phyloP scores from a whole-genome alignment of 2,797 vertebrate genomes.

The Pelobates cultripes region DNA sequence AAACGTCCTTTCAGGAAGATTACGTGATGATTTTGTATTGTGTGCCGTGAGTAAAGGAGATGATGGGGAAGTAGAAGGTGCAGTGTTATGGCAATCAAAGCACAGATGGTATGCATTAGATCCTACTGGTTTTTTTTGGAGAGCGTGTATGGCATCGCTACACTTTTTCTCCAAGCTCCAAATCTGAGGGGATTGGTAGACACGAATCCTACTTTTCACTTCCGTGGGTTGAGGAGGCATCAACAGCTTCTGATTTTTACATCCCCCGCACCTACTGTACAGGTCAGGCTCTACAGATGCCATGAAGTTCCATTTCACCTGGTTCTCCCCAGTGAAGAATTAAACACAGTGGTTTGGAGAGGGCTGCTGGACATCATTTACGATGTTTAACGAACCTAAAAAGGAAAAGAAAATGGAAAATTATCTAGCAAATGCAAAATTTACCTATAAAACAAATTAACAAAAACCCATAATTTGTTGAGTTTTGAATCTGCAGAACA shows the following conservation, averaged over 20 bases:
- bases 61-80: neutral
- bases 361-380: neutral
- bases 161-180: constrained; percentile 67
- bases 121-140: constrained; percentile 61
- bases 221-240: constrained; percentile 44
- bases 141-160: constrained; percentile 60
- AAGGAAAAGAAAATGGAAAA: neutral
- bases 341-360: neutral
- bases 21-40: constrained; percentile 54
- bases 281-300: constrained; percentile 70
- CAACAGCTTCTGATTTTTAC: constrained; percentile 55
- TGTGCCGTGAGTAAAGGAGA: constrained; percentile 42
- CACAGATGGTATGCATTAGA: constrained; percentile 67
- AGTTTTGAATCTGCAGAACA: too few relatives aligned
- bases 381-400: constrained; percentile 2
- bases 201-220: constrained; percentile 57
- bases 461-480: too few relatives aligned
- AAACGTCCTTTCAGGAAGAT: constrained; percentile 58
- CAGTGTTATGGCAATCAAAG: constrained; percentile 56
- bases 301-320: constrained; percentile 75
- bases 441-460: too few relatives aligned
- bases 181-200: constrained; percentile 64
- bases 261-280: constrained; percentile 62
- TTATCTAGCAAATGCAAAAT: too few relatives aligned
- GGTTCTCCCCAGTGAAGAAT: neutral